Evolutionary conservation across 2,888 invertebrate species (phyloP), one percentile per base, ranked within the genome.

Genomic region (Xanthia togata): DNA sequence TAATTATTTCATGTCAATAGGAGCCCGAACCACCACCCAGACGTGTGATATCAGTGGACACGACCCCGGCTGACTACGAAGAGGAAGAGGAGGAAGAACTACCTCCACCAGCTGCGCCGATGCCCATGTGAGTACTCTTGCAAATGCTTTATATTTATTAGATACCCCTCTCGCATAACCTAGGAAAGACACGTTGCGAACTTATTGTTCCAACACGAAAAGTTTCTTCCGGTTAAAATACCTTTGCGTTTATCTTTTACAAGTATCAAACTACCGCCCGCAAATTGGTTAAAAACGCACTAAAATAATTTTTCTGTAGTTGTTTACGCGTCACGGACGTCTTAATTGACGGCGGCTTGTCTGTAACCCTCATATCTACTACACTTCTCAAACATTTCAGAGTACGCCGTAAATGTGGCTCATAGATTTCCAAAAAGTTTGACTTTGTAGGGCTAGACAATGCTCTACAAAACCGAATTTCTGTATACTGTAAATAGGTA

Each of bases 61-160:
- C 91, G 1, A 74, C 78, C 0, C 90, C 92, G 0, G 89, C 88
- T 0, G 93, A 95, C 1, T 94, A 95, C 72, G 94, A 95, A 4
- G 78, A 78, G 12, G 95, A 96, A 44, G 92, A 93, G 14, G 95
- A 95, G n/a, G 94, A 94, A 68, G 93, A 91, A 9, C 87, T 88
- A 4, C 92, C 92, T 0, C 90, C 90, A 2, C 92, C 92, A 3
- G 92, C 92, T 0, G 87, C 91, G 9, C 87, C 89, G 0, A 89
- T 90, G 60, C 87, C 87, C 20, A 6, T 79, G 93, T 95, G 75
- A 92, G 93, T 92, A 41, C 14, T 31, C 8, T 26, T 20, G 2
- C 53, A 3, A 55, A 23, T 50, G 26, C 6, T 65, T 20, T 6
- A 14, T 26, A 4, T 26, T 17, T 5, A n/a, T 65, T 44, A 6